Evolutionary conservation across 2,113 vertebrate species (phyloP).

Genomic region (Lanius ludovicianus): DNA sequence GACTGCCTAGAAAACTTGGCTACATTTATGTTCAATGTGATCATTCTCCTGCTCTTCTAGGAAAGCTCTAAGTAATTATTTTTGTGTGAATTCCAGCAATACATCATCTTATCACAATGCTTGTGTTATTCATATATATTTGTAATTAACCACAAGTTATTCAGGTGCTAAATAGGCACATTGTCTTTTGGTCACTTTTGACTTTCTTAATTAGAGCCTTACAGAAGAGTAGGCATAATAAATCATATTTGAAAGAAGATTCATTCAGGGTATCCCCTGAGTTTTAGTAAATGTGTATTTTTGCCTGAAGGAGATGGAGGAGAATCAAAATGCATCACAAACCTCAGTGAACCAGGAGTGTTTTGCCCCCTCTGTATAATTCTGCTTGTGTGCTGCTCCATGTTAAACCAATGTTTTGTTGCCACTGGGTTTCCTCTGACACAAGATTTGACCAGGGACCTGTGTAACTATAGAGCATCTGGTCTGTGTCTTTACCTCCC

Average conservation of each 20-base stretch:
- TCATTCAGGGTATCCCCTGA: background rate
- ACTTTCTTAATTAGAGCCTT: background rate
- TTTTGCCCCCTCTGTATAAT: rapidly evolving
- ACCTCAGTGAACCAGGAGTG: background rate
- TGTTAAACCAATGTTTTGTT: background rate
- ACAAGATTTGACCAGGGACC: background rate
- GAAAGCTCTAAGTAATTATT: background rate
- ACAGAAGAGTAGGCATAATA: background rate
- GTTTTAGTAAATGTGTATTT: background rate
- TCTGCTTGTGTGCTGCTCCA: background rate
- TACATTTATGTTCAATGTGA: background rate
- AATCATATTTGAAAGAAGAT: background rate
- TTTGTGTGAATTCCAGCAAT: background rate
- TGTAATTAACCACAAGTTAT: background rate
- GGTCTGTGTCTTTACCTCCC: background rate
- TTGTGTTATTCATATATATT: background rate
- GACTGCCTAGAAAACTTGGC: background rate
- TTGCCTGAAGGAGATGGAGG: background rate
- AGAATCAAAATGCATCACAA: background rate
- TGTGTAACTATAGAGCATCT: background rate
- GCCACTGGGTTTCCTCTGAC: background rate
- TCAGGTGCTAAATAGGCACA: background rate
- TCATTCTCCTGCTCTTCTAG: background rate
- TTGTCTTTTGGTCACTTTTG: background rate
- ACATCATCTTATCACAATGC: background rate